Conservation (phyloP, 2,113 vertebrate genomes). For the Amblyornis subalaris region DNA sequence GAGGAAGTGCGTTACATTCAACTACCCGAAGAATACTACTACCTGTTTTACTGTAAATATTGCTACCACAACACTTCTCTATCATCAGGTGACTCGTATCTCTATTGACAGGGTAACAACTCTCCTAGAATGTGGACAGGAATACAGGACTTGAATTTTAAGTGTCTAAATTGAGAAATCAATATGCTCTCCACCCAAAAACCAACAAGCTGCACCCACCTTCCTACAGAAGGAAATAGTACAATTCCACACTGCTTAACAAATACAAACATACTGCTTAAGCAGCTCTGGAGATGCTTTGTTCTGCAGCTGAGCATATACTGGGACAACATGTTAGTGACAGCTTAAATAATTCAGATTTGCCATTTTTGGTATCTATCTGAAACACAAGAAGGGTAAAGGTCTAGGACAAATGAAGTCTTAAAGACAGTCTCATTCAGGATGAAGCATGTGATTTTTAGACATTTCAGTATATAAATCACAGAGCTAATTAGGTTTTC, state of each 20-base stretch:
- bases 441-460: not conserved
- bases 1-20: not conserved
- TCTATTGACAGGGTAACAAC: not conserved
- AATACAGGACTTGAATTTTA: not conserved
- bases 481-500: not conserved
- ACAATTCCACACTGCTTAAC: not conserved
- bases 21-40: not conserved
- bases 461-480: not conserved
- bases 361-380: not conserved
- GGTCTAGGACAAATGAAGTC: not conserved
- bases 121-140: not conserved
- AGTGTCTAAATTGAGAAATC: not conserved
- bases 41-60: not conserved
- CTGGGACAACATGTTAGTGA: not conserved
- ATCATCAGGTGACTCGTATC: not conserved
- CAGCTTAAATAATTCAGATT: not conserved
- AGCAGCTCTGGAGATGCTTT: not conserved
- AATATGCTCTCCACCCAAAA: not conserved
- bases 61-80: not conserved
- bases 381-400: not conserved
- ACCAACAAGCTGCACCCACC: not conserved
- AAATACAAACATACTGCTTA: not conserved
- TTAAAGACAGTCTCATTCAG: not conserved
- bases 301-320: not conserved
- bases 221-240: not conserved